Evolutionary conservation across 2,113 vertebrate species (phyloP), one percentile per base, ranked within the genome.

Genomic region (Vulpes ferrilata): DNA sequence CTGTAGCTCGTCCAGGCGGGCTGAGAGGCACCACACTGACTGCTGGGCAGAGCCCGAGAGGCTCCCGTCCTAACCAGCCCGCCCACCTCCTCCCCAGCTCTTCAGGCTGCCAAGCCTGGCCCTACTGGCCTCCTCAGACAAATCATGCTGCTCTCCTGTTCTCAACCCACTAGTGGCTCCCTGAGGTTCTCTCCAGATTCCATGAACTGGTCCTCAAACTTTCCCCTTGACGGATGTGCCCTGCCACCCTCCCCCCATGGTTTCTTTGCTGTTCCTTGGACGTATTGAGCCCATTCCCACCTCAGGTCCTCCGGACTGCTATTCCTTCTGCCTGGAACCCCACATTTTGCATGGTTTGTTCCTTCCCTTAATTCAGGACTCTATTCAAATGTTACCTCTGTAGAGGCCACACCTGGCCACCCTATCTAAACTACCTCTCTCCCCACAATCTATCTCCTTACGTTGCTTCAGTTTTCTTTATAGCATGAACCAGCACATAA

Each of bases 401-500:
- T 71, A 48, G 32, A 86, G 13, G 25, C 64, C n/a, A 15, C 67
- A 25, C 35, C 27, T 9, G 1, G 11, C 43, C 78, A 17, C 76
- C 55, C 20, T 17, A 27, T 53, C 71, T 78, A 30, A 51, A 59
- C 5, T 13, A 27, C 1, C 12, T 43, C 64, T 74, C 35, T 85
- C 67, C 59, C 62, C 7, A 2, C 15, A 4, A 11, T 13, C 51
- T 17, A 4, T 15, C n/a, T 87, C 60, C n/a, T 73, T 64, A 76
- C 20, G 8, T 11, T 2, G 48, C 57, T 60, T 65, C 55, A 25
- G 32, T 89, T 64, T 60, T 59, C 60, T 79, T 53, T 60, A 51
- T 0, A 53, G 19, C 35, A 76, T 2, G 0, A 59, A 23, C 43
- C 71, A 62, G 43, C 0, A 0, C 35, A 69, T 88, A 17, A 16